phyloP scores from a whole-genome alignment of 2,797 vertebrate genomes.

The Ctenopoma kingsleyae region DNA sequence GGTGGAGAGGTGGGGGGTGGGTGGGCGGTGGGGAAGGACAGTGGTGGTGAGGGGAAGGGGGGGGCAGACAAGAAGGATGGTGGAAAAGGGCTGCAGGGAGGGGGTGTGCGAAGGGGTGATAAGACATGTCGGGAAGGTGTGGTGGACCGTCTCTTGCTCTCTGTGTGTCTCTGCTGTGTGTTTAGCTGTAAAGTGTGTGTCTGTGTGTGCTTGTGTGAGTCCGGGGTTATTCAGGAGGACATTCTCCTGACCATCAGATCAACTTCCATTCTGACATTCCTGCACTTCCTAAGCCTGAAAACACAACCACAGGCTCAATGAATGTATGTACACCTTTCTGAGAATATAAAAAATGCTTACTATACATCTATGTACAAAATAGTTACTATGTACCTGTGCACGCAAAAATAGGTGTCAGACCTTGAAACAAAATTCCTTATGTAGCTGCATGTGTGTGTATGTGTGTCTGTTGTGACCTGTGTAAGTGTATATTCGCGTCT shows the following conservation, averaged over 20 bases:
- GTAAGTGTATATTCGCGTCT: slow-evolving; percentile 64
- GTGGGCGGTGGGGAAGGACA: slow-evolving; percentile 46
- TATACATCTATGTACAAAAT: slow-evolving; percentile 27
- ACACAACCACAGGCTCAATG: slow-evolving; percentile 63
- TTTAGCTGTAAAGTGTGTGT: slow-evolving; percentile 49
- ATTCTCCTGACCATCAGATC: slow-evolving; percentile 81
- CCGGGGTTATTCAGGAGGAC: slow-evolving; percentile 73
- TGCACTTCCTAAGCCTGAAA: slow-evolving; percentile 72
- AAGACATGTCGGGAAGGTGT: slow-evolving; percentile 67
- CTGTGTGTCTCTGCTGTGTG: slow-evolving; percentile 52
- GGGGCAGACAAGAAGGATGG: slow-evolving; percentile 44
- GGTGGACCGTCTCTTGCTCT: slow-evolving; percentile 47
- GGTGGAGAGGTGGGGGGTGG: slow-evolving; percentile 35
- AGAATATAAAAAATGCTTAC: slow-evolving; percentile 19
- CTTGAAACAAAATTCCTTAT: slow-evolving; percentile 61
- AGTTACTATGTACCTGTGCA: slow-evolving; percentile 13
- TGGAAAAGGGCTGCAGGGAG: slow-evolving; percentile 52
- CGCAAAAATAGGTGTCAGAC: slow-evolving; percentile 46
- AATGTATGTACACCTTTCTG: slow-evolving; percentile 18
- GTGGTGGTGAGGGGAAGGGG: slow-evolving; percentile 25
- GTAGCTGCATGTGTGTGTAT: slow-evolving; percentile 43
- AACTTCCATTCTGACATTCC: slow-evolving; percentile 80
- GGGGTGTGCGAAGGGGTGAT: slow-evolving; percentile 41
- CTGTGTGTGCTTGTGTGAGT: slow-evolving; percentile 23
- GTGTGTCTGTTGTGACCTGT: slow-evolving; percentile 62